These are phyloP conservation scores for Drosophila tripunctata DNA, from an alignment of 2,888 invertebrate species.

Conservation along the genomic window DNA sequence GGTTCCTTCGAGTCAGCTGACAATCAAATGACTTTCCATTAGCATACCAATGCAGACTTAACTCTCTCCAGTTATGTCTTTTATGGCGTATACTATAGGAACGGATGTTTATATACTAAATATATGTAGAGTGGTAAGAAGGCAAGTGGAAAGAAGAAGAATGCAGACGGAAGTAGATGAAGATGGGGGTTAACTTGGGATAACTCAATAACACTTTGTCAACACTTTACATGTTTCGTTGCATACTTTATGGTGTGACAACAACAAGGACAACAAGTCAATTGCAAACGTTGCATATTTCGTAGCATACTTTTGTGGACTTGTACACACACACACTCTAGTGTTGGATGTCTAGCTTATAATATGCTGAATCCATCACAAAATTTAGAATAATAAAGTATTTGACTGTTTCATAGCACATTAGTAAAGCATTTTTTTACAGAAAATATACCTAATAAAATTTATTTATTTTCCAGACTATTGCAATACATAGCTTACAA, in stretches of 20 bases:
- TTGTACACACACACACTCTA: not conserved
- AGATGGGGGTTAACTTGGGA: slow-evolving; percentile 9
- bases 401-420: too few species aligned
- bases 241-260: slow-evolving; percentile 21
- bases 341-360: not conserved
- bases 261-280: slow-evolving; percentile 12
- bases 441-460: too few species aligned
- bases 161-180: too few species aligned
- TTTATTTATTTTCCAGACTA: too few species aligned
- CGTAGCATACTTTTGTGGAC: slow-evolving; percentile 43
- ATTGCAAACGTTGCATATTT: slow-evolving; percentile 50
- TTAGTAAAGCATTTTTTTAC: too few species aligned
- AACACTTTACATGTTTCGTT: slow-evolving; percentile 30
- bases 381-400: too few species aligned
- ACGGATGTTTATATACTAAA: not conserved
- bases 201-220: slow-evolving; percentile 36
- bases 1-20: not conserved
- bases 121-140: too few species aligned
- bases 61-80: not conserved
- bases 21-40: slow-evolving; percentile 20
- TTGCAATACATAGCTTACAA: too few species aligned
- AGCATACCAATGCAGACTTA: slow-evolving; percentile 8
- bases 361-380: not conserved
- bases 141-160: not conserved
- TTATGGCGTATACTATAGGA: too few species aligned